These are phyloP conservation scores for Byasa hedistus DNA, from an alignment of 2,888 invertebrate genomes.

Conservation along the genomic window DNA sequence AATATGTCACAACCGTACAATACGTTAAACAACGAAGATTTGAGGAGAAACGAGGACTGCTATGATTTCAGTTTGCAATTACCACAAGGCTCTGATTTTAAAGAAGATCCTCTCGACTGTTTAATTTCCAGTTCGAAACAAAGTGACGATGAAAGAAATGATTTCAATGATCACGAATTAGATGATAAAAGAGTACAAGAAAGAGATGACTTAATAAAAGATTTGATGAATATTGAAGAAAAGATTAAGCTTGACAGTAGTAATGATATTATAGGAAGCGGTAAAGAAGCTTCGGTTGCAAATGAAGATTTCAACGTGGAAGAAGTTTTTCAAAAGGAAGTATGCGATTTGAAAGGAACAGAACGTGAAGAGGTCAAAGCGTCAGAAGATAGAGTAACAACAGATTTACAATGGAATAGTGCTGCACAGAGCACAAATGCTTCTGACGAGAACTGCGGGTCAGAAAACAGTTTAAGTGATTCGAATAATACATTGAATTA, in stretches of 20 bases:
- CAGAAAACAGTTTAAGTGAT: constrained; percentile 15
- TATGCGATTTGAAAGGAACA: constrained; percentile 13
- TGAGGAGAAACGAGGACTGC: constrained; percentile 64
- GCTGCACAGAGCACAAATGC: constrained; percentile 16
- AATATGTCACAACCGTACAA: constrained; percentile 60
- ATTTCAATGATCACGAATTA: constrained; percentile 47
- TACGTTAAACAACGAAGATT: constrained; percentile 59
- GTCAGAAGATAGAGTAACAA: constrained; percentile 11
- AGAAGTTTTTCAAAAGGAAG: constrained; percentile 29
- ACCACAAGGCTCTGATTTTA: constrained; percentile 62
- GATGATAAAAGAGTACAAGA: constrained; percentile 58
- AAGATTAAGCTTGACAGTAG: constrained; percentile 54
- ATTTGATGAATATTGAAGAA: constrained; percentile 70
- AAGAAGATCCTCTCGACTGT: constrained; percentile 66
- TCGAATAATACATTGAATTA: constrained; percentile 30
- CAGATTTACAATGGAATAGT: constrained; percentile 38
- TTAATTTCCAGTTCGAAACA: constrained; percentile 65
- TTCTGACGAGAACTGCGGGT: constrained; percentile 9
- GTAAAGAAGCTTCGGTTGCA: constrained; percentile 33
- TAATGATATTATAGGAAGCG: constrained; percentile 38
- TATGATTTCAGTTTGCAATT: constrained; percentile 68
- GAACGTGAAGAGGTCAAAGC: background rate
- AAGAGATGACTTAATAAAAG: constrained; percentile 70
- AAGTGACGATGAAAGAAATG: constrained; percentile 49
- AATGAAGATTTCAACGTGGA: constrained; percentile 29